Evolutionary conservation across 2,113 vertebrate species (phyloP), one percentile per base, ranked within the genome.

Genomic region (Pavo muticus): DNA sequence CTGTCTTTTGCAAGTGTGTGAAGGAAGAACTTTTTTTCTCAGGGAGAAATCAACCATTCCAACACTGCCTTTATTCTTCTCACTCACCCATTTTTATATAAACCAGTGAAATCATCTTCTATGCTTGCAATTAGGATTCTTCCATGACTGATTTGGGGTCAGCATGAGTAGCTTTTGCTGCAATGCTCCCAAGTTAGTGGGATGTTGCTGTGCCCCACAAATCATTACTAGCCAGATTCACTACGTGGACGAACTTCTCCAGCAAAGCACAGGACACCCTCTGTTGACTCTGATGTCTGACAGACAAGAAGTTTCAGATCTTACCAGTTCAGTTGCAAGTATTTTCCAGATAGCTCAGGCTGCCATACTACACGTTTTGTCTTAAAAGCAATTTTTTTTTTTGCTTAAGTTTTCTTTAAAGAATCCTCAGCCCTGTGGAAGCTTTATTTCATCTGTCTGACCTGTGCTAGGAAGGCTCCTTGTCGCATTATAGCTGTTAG

Each of bases 401-500:
- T 40, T 78, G 4, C 5, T 5, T 69, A 80, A 27, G 21, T 59
- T 86, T 42, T 29, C 60, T 72, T 35, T 77, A 44, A 91, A 83
- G 25, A 76, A 48, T 54, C 70, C 45, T 74, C 5, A 77, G 42
- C 21, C 9, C 42, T 30, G 40, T 83, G 45, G 35, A 73, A 44
- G 48, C 10, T 56, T 3, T 82, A 14, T 74, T 59, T 11, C 39
- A 17, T 44, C 10, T 32, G 24, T 30, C 35, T 83, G 60, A 69
- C 25, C 10, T 18, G 8, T 76, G 40, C 32, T 63, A 29, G 37
- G 56, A 87, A 86, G 52, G 76, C 30, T 57, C 21, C 40, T 20
- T 57, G 54, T 5, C 20, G 40, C 25, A 27, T 12, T 0, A 0
- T 71, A 71, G 44, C 9, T 61, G 21, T 30, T 74, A 27, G 5